Evolutionary conservation across 2,888 invertebrate species (phyloP).

Genomic region (Oxytorus armatus): DNA sequence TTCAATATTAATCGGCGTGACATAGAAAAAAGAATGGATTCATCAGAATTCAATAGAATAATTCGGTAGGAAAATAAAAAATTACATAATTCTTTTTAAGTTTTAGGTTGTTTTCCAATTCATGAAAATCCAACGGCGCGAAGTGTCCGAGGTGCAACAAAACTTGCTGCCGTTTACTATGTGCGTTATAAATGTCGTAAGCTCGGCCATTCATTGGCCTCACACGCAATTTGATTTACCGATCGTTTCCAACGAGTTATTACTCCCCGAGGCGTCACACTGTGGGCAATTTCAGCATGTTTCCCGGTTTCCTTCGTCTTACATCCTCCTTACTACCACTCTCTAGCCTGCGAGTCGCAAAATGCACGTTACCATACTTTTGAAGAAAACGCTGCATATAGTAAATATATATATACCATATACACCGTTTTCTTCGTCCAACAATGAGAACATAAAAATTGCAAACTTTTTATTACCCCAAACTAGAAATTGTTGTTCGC

Average conservation of each 20-base stretch:
- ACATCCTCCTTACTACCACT: conserved; percentile 11
- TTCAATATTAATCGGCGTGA: too few species aligned
- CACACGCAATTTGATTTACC: conserved; percentile 68
- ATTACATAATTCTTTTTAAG: too few species aligned
- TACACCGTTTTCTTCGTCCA: conserved; percentile 21
- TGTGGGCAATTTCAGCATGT: conserved; percentile 62
- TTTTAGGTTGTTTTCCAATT: too few species aligned
- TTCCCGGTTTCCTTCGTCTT: conserved; percentile 53
- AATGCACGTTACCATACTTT: conserved; percentile 13
- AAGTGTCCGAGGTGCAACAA: too few species aligned
- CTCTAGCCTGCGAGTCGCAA: conserved; percentile 22
- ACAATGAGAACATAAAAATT: conserved; percentile 36
- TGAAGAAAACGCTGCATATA: conserved; percentile 2
- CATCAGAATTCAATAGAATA: too few species aligned
- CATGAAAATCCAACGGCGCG: too few species aligned
- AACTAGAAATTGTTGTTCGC: conserved; percentile 9
- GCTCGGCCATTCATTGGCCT: conserved; percentile 50
- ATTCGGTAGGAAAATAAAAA: too few species aligned
- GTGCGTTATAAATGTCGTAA: too few species aligned
- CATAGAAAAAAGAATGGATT: too few species aligned
- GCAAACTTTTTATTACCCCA: conserved; percentile 22
- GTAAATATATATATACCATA: too few species aligned
- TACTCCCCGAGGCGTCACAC: conserved; percentile 63
- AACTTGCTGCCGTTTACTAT: too few species aligned
- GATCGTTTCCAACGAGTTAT: conserved; percentile 67